These are phyloP conservation scores for Phylloscopus trochilus DNA, from an alignment of 2,113 vertebrate genomes.

Conservation along the genomic window DNA sequence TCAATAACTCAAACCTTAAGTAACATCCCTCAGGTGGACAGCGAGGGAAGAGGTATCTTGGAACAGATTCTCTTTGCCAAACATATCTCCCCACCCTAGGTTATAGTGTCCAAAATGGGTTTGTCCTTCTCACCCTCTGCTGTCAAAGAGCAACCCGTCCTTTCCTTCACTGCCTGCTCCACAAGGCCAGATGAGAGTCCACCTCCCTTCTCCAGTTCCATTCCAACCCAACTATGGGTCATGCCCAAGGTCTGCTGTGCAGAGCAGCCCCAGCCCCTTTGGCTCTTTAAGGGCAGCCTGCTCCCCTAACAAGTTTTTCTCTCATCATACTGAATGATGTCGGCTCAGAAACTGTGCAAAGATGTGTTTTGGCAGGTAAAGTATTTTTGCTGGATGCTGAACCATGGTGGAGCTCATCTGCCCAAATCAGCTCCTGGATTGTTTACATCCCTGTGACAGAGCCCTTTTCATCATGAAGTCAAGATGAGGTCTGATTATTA, in stretches of 20 bases:
- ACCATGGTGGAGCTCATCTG: neutral
- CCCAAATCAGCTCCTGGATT: neutral
- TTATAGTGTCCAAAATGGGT: neutral
- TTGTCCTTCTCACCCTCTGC: neutral
- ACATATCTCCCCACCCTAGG: neutral
- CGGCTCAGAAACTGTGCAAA: neutral
- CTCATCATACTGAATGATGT: fast-evolving
- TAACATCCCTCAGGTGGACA: neutral
- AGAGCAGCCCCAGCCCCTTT: neutral
- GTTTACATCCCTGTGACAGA: neutral
- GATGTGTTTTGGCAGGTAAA: neutral
- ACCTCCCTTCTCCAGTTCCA: neutral
- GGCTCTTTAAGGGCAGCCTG: neutral
- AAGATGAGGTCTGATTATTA: neutral
- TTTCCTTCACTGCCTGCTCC: neutral
- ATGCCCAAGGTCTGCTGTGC: neutral
- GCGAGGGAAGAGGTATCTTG: neutral
- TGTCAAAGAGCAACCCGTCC: neutral
- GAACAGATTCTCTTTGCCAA: neutral
- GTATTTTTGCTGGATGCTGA: neutral
- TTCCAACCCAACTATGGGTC: neutral
- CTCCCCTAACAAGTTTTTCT: neutral
- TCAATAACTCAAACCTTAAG: neutral
- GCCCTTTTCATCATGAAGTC: neutral
- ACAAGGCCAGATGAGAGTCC: neutral